Conservation (phyloP, 2,113 vertebrate species). For the Phocoena sinus region DNA sequence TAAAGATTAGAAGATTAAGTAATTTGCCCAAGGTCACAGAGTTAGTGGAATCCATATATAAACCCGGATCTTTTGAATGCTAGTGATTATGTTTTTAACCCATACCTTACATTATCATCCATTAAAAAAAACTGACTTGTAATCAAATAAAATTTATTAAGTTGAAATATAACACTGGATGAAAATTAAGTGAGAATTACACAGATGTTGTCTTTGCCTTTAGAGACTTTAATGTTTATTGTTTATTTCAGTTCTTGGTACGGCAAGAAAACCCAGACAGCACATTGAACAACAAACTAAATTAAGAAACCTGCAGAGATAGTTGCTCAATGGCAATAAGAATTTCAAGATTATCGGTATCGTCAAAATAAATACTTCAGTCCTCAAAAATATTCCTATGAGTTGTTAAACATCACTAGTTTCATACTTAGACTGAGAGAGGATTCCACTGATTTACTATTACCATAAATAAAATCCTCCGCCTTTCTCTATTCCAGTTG, state of each 20-base stretch:
- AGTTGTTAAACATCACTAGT: not conserved
- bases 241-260: not conserved
- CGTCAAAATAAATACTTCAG: not conserved
- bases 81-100: not conserved
- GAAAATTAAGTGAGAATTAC: not conserved
- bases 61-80: not conserved
- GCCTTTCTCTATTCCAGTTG: not conserved
- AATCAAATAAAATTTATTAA: not conserved
- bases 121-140: not conserved
- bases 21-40: not conserved
- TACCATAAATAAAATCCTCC: not conserved
- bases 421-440: not conserved
- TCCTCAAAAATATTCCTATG: not conserved
- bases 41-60: constrained; percentile 24
- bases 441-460: not conserved
- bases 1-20: not conserved
- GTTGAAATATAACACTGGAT: not conserved
- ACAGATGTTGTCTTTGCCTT: not conserved
- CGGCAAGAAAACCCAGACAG: not conserved
- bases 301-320: not conserved
- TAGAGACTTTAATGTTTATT: constrained; percentile 7
- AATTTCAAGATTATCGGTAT: not conserved
- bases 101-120: not conserved
- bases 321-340: not conserved
- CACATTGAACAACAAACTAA: not conserved